Conservation (phyloP, 1,140 invertebrate species). For the Sitobion miscanthi region DNA sequence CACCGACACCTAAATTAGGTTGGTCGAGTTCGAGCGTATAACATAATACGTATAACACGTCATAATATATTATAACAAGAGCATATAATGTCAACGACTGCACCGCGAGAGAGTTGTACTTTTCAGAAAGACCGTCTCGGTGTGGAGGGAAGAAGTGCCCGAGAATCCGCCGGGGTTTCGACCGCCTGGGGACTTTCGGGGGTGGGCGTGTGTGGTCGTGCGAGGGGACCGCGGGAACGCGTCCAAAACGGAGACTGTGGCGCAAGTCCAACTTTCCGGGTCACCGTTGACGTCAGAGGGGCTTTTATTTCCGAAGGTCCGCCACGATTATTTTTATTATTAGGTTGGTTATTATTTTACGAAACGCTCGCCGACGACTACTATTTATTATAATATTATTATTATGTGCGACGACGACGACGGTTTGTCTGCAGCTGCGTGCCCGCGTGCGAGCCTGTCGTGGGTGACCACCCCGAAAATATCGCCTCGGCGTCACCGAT, state of each 20-base stretch:
- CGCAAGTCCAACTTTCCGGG: constrained; percentile 48
- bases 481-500: constrained; percentile 45
- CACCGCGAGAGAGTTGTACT: neutral
- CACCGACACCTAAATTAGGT: neutral
- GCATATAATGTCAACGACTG: neutral
- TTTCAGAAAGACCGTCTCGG: neutral
- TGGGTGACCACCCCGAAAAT: constrained; percentile 4
- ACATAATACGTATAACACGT: no score
- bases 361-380: neutral
- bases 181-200: neutral
- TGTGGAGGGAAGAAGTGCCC: neutral
- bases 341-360: neutral
- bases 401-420: constrained; percentile 26
- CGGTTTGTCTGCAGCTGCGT: constrained; percentile 47
- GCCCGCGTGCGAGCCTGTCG: neutral
- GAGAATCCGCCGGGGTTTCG: neutral
- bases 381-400: neutral
- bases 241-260: constrained; percentile 54
- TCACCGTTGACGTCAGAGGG: constrained; percentile 54
- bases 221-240: neutral
- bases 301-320: constrained; percentile 56
- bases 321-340: constrained; percentile 49
- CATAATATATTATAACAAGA: neutral
- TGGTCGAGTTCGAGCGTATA: neutral
- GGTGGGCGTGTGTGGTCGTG: neutral